Conservation (phyloP, 2,113 vertebrate species). For the Jaculus jaculus region DNA sequence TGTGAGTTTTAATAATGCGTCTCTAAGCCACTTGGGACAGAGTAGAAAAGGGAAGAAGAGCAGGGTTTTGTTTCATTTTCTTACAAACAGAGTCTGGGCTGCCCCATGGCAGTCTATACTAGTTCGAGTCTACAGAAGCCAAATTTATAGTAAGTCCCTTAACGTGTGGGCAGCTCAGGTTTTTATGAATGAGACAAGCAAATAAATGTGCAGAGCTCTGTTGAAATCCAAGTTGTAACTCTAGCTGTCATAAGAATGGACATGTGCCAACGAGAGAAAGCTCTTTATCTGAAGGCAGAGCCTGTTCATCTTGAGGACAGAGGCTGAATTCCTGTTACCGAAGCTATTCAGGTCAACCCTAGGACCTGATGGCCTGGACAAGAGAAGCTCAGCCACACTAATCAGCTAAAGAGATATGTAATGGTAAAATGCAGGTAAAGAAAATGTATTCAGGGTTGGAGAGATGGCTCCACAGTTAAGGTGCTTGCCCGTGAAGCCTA, state of each 20-base stretch:
- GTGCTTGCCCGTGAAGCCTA: too few species aligned
- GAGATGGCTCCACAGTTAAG: too few species aligned
- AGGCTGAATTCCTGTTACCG: not conserved
- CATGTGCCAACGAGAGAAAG: not conserved
- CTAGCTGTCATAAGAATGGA: constrained; percentile 16
- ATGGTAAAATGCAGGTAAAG: not conserved
- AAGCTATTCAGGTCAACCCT: not conserved
- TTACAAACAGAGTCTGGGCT: constrained; percentile 48
- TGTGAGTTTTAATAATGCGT: constrained; percentile 57
- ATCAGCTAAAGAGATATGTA: not conserved
- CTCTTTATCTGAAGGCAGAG: not conserved
- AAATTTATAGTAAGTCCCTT: not conserved
- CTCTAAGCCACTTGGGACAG: constrained; percentile 70
- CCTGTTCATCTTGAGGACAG: not conserved
- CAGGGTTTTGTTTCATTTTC: constrained; percentile 47
- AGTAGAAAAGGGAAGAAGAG: not conserved
- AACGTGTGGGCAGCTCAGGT: not conserved
- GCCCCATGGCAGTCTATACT: constrained; percentile 49
- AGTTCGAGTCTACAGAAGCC: not conserved
- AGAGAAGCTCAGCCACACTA: not conserved
- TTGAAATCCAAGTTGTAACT: constrained; percentile 40
- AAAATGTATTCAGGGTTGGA: not conserved
- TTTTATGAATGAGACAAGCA: constrained; percentile 49
- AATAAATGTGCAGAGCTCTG: not conserved
- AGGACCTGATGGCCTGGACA: not conserved